phyloP scores from a whole-genome alignment of 1,140 invertebrate species.

The Samia ricini region DNA sequence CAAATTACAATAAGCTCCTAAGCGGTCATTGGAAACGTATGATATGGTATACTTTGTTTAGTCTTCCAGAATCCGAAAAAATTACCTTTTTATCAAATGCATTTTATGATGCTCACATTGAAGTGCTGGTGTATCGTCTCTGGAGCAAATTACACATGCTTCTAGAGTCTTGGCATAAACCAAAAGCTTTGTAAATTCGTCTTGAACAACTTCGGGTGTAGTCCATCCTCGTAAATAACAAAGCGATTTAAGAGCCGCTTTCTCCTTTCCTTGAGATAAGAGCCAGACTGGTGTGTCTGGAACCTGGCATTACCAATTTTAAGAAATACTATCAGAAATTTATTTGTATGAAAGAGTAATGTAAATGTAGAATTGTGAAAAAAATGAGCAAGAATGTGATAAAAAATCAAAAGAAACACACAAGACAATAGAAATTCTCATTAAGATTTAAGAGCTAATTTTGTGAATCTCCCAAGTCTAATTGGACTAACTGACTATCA shows the following conservation, averaged over 20 bases:
- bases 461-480: too few relatives aligned
- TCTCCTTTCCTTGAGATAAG: slow-evolving; percentile 68
- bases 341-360: too few relatives aligned
- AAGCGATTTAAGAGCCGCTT: slow-evolving; percentile 74
- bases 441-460: too few relatives aligned
- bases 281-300: slow-evolving; percentile 85
- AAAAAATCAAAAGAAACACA: too few relatives aligned
- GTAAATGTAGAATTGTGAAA: too few relatives aligned
- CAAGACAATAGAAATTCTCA: too few relatives aligned
- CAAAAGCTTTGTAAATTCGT: slow-evolving; percentile 70
- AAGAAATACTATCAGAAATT: not conserved
- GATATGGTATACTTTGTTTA: not conserved
- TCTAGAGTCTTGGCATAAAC: slow-evolving; percentile 54
- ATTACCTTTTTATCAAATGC: slow-evolving; percentile 50
- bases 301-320: slow-evolving; percentile 54
- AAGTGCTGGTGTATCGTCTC: slow-evolving; percentile 18
- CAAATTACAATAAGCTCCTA: not conserved
- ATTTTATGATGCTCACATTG: slow-evolving; percentile 54
- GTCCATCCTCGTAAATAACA: slow-evolving; percentile 78
- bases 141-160: slow-evolving; percentile 51
- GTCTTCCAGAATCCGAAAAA: not conserved
- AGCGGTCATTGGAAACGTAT: not conserved
- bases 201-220: slow-evolving; percentile 57
- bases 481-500: too few relatives aligned
- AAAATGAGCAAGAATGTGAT: too few relatives aligned